Base-by-base conservation (phyloP, 2,888 invertebrate species). In the Melitaea athalia region DNA sequence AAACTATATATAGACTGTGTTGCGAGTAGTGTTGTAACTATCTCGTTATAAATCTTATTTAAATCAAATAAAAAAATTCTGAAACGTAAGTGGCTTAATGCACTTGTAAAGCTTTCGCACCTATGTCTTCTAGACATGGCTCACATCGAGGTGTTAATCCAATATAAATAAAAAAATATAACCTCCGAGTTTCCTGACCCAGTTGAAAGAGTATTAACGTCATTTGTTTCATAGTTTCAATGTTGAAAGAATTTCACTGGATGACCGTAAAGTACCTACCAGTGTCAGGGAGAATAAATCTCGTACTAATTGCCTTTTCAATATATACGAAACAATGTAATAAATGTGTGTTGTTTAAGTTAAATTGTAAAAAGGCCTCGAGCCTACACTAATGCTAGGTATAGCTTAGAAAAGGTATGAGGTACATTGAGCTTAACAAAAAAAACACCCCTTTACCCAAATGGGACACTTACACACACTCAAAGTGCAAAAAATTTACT, bases 91-190 rank as follows among this genome's bases (percentile, higher is more conserved):
- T 57, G 68, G 67, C 62, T 71, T 68, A 68, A 43, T 45, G 53
- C 63, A 49, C 38, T 45, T 65, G 53, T 53, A 63, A 33, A 10
- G 55, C 65, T 63, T 68, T 59, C 60, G 55, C 50, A 57, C 50
- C 33, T 64, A 64, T 68, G 59, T 68, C 68, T 68, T 66, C 57
- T 49, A 66, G 68, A 66, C 52, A 59, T 49, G 63, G 42, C 63
- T 65, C 65, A 68, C 65, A 66, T 68, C 49, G 24, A 71, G 63
- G 57, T 63, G 60, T 63, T 68, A 68, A 71, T 66, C 63, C 68
- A 63, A 71, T 71, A 65, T 63, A 61, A 47, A 47, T 65, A 60
- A 60, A 65, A n/a, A 57, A 57, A 24, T 24, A 24, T 24, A 24
- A 24, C 24, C 24, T 45, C 59, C 15, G 31, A 38, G 38, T 15